Evolutionary conservation across 2,888 invertebrate genomes (phyloP), one percentile per base, ranked within the genome.

Genomic region (Emmelina monodactyla): DNA sequence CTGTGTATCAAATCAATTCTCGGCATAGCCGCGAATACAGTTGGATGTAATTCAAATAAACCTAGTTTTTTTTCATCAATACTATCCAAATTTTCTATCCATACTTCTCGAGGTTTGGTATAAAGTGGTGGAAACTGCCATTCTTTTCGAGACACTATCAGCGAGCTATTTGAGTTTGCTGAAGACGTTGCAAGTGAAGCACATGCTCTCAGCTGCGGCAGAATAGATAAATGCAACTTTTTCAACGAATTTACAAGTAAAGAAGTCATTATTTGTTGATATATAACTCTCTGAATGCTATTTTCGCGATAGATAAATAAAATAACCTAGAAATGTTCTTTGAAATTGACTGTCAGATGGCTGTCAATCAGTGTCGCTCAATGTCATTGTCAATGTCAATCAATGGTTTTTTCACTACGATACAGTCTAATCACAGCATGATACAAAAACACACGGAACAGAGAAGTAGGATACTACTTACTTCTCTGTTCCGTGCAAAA

Each of bases 21-120:
- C 0, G 97, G 97, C 49, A 86, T 84, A 0, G 84, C 78, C 1
- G 88, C 94, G 67, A 92, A 97, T 6, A 97, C 80, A 41, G 87
- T 85, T 0, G 98, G 97, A 75, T 99, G 97, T 25, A 99, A 72
- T 58, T 92, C 89, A 19, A 97, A 75, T 1, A 97, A 63, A 0
- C 92, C 94, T n/a, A 94, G 56, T 63, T 91, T 91, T 40, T 86
- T 84, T 52, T 89, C 90, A 43, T 88, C 83, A 12, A 88, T 67
- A 0, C 88, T 85, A 56, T 92, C 88, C 28, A 92, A 61, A 66
- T 89, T 93, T 60, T 93, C 93, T 28, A 95, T 82, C 94, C 94
- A 96, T 32, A 88, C 90, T 70, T 94, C 88, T 7, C 92, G 82
- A 1, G 85, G 85, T 52, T 84, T 83, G 14, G 82, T 69, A 44